Conservation (phyloP, 2,888 invertebrate species). For the Sarcophaga variegata region DNA sequence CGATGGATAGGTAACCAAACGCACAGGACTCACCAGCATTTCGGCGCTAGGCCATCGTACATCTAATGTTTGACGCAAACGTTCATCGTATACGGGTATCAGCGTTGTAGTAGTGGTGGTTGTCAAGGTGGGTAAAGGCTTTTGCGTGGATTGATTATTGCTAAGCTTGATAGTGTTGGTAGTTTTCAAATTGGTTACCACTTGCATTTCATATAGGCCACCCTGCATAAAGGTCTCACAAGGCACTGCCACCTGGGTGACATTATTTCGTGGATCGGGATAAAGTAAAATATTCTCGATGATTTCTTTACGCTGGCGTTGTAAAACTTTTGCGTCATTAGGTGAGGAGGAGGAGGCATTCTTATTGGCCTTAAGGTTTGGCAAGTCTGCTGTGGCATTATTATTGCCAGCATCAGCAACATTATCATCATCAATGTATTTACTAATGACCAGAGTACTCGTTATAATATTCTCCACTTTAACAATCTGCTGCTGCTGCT, state of each 20-base stretch:
- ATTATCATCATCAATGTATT: constrained; percentile 77
- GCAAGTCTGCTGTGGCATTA: constrained; percentile 80
- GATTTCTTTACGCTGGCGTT: constrained; percentile 77
- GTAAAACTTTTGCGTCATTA: constrained; percentile 70
- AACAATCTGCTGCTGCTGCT: constrained; percentile 45
- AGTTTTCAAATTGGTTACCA: constrained; percentile 76
- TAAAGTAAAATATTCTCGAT: constrained; percentile 79
- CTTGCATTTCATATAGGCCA: constrained; percentile 79
- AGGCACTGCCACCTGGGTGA: constrained; percentile 79
- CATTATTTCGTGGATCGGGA: constrained; percentile 79
- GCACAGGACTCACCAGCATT: constrained; percentile 88
- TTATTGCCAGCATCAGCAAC: constrained; percentile 72
- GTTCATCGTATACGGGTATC: constrained; percentile 78
- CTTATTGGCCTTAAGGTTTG: constrained; percentile 75
- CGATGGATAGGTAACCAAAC: constrained; percentile 91
- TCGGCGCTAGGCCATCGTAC: constrained; percentile 91
- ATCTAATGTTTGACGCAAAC: constrained; percentile 84
- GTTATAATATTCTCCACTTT: constrained; percentile 76
- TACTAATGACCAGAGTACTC: constrained; percentile 80
- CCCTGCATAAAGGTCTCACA: constrained; percentile 79
- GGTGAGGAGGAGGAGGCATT: constrained; percentile 31
- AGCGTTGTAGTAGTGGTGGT: constrained; percentile 75
- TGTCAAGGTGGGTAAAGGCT: constrained; percentile 56
- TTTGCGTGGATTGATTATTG: not conserved
- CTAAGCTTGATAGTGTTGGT: constrained; percentile 58